A percentile compares a stretch with the other conserved stretches of the same genome.
phyloP scores from a whole-genome alignment of 2,888 invertebrate species.

The Scaptomyza cyrtandrae region DNA sequence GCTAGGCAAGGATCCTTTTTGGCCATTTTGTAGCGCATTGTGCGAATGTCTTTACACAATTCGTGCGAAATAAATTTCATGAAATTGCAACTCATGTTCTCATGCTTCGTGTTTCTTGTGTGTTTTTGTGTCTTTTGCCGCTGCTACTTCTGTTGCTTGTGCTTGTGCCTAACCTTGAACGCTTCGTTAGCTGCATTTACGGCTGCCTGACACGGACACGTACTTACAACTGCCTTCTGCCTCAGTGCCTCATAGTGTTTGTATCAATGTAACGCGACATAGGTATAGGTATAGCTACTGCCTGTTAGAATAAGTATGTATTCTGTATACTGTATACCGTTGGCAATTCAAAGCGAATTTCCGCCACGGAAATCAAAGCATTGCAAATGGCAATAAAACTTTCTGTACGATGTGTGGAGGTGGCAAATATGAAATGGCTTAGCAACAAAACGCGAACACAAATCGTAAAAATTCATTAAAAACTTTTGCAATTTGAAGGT shows the following conservation, averaged over 20 bases:
- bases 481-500: conserved; percentile 65
- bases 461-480: conserved; percentile 66
- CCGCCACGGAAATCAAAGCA: conserved; percentile 53
- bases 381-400: conserved; percentile 62
- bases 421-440: conserved; percentile 31
- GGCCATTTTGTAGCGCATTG: conserved; percentile 48
- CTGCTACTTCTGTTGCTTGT: conserved; percentile 10
- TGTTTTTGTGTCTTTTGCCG: conserved; percentile 22
- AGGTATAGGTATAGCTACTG: conserved; percentile 8
- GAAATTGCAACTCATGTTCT: conserved; percentile 71
- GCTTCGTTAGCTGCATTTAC: conserved; percentile 76
- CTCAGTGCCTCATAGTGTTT: conserved; percentile 24
- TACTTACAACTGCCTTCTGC: conserved; percentile 14
- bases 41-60: conserved; percentile 56
- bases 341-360: conserved; percentile 48
- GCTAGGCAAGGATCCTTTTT: conserved; percentile 13
- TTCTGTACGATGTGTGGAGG: conserved; percentile 1
- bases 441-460: conserved; percentile 11
- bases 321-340: conserved; percentile 6
- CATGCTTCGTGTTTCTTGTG: conserved; percentile 37
- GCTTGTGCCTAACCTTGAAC: conserved; percentile 65
- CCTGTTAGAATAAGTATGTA: not conserved
- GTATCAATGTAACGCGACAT: conserved; percentile 30
- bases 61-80: conserved; percentile 73
- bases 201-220: conserved; percentile 35